Conservation (phyloP, 2,888 invertebrate genomes). For the Holacanthella duospinosa region DNA sequence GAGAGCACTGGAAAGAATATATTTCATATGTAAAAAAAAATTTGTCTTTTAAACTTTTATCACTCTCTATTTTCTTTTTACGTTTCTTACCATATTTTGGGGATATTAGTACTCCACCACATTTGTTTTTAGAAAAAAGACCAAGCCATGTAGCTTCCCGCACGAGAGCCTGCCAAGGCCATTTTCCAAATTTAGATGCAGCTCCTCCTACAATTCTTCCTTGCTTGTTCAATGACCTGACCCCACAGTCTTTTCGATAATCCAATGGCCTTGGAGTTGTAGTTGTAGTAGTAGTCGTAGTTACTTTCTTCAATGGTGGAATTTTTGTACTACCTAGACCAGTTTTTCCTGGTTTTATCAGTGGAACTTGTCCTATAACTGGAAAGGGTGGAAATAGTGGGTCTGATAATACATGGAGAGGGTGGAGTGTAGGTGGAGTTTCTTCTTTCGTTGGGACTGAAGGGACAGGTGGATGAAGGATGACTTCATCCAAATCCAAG, state of each 20-base stretch:
- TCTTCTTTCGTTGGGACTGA: conserved; percentile 12
- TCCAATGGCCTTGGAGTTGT: conserved; percentile 31
- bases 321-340: conserved; percentile 15
- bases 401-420: conserved; percentile 22
- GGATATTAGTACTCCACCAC: conserved; percentile 85
- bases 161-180: conserved; percentile 88
- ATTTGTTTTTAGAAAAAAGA: conserved; percentile 87
- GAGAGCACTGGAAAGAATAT: conserved; percentile 55
- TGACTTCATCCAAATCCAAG: conserved; percentile 32
- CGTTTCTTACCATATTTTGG: conserved; percentile 53
- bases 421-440: conserved; percentile 23
- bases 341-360: conserved; percentile 23
- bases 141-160: conserved; percentile 88
- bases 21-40: neutral
- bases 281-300: conserved; percentile 17
- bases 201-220: conserved; percentile 84
- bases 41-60: no score
- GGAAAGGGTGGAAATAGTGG: conserved; percentile 28
- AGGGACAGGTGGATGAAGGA: conserved; percentile 19
- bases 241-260: conserved; percentile 59
- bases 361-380: conserved; percentile 19
- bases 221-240: conserved; percentile 58
- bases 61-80: no score
- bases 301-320: conserved; percentile 19
- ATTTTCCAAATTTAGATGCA: conserved; percentile 72